These are phyloP conservation scores for Philotrypesis tridentata DNA, from an alignment of 1,140 invertebrate genomes.

Conservation along the genomic window DNA sequence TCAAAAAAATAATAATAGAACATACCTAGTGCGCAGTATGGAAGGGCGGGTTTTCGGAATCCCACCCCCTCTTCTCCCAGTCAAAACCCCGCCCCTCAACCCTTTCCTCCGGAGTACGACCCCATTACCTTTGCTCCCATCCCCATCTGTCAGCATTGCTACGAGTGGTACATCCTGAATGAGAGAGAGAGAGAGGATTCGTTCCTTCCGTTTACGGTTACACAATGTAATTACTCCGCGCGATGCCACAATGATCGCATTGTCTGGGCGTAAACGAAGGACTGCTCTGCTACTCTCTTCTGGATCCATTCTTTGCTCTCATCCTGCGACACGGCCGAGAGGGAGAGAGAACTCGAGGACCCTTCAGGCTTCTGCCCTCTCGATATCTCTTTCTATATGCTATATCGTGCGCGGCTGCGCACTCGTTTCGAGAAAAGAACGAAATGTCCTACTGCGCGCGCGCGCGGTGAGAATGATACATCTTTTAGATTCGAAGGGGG, in stretches of 20 bases:
- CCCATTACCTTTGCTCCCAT: not conserved
- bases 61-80: conserved; percentile 21
- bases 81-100: conserved; percentile 34
- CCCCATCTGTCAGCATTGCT: not conserved
- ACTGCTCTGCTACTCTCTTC: conserved; percentile 22
- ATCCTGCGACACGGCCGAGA: conserved; percentile 34
- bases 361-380: conserved; percentile 3
- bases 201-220: conserved; percentile 35
- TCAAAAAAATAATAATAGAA: not conserved
- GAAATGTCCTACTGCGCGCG: not conserved
- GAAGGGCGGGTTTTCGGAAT: conserved; percentile 44
- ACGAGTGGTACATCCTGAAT: not conserved
- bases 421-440: not conserved
- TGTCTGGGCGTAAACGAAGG: conserved; percentile 37
- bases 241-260: conserved; percentile 42
- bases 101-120: conserved; percentile 13
- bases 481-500: not conserved
- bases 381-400: not conserved
- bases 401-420: not conserved
- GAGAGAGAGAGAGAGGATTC: conserved; percentile 39
- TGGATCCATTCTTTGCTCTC: conserved; percentile 25
- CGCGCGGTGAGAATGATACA: not conserved
- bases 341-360: conserved; percentile 22
- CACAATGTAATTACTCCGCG: conserved; percentile 29
- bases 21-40: not conserved